Evolutionary conservation across 2,113 vertebrate species (phyloP).

Genomic region (Campylomormyrus numenius): DNA sequence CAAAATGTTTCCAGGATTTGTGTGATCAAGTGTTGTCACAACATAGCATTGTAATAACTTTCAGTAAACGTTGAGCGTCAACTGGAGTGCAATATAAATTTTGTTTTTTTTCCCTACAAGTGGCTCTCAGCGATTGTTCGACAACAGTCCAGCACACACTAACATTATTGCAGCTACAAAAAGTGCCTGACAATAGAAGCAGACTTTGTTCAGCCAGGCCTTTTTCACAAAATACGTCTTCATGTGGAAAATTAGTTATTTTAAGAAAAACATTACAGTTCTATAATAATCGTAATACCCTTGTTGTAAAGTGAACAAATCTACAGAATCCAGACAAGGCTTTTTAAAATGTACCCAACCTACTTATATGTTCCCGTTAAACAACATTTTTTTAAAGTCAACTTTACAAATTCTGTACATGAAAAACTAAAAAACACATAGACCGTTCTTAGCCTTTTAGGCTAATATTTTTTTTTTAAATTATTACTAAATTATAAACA

Average conservation of each 20-base stretch:
- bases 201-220: slow-evolving; percentile 46
- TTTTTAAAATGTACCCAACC: slow-evolving; percentile 62
- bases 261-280: slow-evolving; percentile 59
- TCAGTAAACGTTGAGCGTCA: neutral
- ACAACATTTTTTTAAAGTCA: slow-evolving; percentile 58
- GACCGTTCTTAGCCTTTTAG: slow-evolving; percentile 75
- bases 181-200: slow-evolving; percentile 50
- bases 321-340: slow-evolving; percentile 84
- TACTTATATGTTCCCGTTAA: slow-evolving; percentile 47
- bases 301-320: slow-evolving; percentile 49
- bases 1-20: neutral
- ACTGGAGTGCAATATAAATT: slow-evolving; percentile 5
- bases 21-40: neutral
- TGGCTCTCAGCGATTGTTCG: slow-evolving; percentile 52
- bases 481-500: slow-evolving; percentile 91
- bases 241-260: slow-evolving; percentile 58
- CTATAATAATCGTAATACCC: slow-evolving; percentile 52
- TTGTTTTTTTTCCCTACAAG: neutral
- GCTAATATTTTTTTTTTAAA: slow-evolving; percentile 87
- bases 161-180: slow-evolving; percentile 60
- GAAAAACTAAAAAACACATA: slow-evolving; percentile 70
- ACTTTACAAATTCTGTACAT: slow-evolving; percentile 70
- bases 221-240: slow-evolving; percentile 55
- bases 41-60: neutral
- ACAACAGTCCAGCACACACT: slow-evolving; percentile 50